phyloP scores from a whole-genome alignment of 2,113 vertebrate species.

The Tetraodon nigroviridis region DNA sequence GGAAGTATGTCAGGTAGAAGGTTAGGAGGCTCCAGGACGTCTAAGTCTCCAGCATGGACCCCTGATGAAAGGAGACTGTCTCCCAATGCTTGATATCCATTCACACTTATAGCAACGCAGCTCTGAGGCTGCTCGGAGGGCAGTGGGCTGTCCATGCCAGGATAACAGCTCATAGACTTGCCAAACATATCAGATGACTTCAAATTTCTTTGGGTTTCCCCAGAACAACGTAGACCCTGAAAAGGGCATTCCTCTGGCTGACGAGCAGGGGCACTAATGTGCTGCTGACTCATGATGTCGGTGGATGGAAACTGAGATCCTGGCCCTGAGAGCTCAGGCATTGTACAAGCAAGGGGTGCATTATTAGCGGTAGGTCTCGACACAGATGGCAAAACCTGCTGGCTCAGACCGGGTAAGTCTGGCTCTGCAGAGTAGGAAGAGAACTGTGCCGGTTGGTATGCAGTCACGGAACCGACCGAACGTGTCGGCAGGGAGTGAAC shows the following conservation, averaged over 20 bases:
- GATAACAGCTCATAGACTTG: slow-evolving; percentile 80
- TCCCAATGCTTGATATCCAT: slow-evolving; percentile 85
- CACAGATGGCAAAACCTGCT: slow-evolving; percentile 77
- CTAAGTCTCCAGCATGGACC: slow-evolving; percentile 81
- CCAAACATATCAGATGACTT: slow-evolving; percentile 85
- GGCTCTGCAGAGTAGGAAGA: slow-evolving; percentile 85
- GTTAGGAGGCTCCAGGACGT: slow-evolving; percentile 83
- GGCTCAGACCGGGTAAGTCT: slow-evolving; percentile 76
- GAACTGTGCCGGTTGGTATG: slow-evolving; percentile 82
- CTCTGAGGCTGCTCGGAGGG: slow-evolving; percentile 54
- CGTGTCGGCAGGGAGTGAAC: slow-evolving; percentile 82
- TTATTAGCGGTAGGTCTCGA: slow-evolving; percentile 73
- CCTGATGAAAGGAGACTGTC: slow-evolving; percentile 84
- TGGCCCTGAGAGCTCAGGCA: slow-evolving; percentile 79
- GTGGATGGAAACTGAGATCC: slow-evolving; percentile 82
- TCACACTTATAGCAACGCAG: slow-evolving; percentile 60
- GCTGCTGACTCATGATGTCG: slow-evolving; percentile 75
- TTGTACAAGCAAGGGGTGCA: slow-evolving; percentile 57
- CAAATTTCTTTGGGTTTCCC: slow-evolving; percentile 83
- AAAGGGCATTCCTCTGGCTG: slow-evolving; percentile 83
- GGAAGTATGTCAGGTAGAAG: slow-evolving; percentile 90
- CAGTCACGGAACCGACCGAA: slow-evolving; percentile 76
- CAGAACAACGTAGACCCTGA: slow-evolving; percentile 79
- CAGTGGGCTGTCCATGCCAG: slow-evolving; percentile 56
- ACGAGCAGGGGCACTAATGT: slow-evolving; percentile 62